Evolutionary conservation across 2,113 vertebrate genomes (phyloP), one percentile per base, ranked within the genome.

Genomic region (Brachirus orientalis): DNA sequence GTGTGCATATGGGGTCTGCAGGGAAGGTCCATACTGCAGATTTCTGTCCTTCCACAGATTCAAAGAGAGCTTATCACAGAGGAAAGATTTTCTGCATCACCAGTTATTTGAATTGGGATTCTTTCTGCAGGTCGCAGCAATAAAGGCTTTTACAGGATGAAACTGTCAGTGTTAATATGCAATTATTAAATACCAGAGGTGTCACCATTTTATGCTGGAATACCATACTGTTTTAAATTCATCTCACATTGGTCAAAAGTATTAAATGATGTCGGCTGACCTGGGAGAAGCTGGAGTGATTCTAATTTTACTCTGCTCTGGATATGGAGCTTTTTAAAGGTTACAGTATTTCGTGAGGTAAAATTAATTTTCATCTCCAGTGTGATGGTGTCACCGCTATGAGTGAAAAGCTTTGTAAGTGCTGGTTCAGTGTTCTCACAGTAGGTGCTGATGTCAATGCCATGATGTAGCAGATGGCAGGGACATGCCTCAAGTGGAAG

Each of bases 401-500:
- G 65, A 52, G 44, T 60, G 58, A 64, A 75, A 54, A 20, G 38
- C 47, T 44, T 48, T 58, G 10, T 38, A 2, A 57, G 59, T 18
- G 59, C 17, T 19, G 59, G 44, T 63, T 80, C 47, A 59, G 67
- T 57, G 64, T 75, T 76, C 72, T 84, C 83, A 54, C 83, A 75
- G 82, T 56, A 63, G 83, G 80, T 57, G 57, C 45, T 75, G 72
- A 84, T 86, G 83, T 89, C 80, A 85, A 65, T 80, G 68, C 72
- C 70, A 62, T 69, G 4, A 74, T 71, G 75, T 19, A 87, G 81
- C 92, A 92, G 91, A 93, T 90, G 91, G 90, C 70, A 77, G 67
- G 41, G 75, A 85, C 70, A 77, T 48, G 89, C 89, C 86, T 79
- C 53, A 67, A 90, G 88, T 84, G 69, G 62, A 70, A 72, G 56